Conservation (phyloP, 2,797 vertebrate genomes). For the Acomys russatus region DNA sequence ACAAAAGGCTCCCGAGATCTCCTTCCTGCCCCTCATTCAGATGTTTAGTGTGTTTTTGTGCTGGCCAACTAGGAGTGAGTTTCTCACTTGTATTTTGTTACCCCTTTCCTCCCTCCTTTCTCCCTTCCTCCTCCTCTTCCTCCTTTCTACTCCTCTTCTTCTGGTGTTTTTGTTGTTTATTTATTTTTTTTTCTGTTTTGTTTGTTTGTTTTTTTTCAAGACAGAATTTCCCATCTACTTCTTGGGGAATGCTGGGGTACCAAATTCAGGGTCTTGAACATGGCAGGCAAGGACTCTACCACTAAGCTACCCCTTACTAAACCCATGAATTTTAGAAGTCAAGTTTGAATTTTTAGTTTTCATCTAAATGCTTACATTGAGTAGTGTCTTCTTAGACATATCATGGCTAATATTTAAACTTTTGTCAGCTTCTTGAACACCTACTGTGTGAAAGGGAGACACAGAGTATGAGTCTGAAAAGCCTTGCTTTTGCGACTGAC, state of each 20-base stretch:
- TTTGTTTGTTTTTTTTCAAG: not conserved
- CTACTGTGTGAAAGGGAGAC: not conserved
- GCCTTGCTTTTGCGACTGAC: not conserved
- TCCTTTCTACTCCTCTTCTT: not conserved
- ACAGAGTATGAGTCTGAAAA: not conserved
- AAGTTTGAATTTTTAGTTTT: slow-evolving; percentile 64
- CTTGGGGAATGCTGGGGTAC: not conserved
- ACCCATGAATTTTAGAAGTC: slow-evolving; percentile 52
- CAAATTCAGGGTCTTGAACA: not conserved
- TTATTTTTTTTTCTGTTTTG: not conserved
- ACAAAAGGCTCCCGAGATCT: slow-evolving; percentile 53
- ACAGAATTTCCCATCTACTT: too few relatives aligned
- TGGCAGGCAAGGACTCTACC: not conserved
- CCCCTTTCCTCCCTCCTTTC: too few relatives aligned
- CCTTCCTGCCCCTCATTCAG: slow-evolving; percentile 48
- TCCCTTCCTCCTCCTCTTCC: too few relatives aligned
- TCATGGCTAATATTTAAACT: slow-evolving; percentile 3
- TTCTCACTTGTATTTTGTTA: slow-evolving; percentile 59
- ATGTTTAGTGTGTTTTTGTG: slow-evolving; percentile 41
- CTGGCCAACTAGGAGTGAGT: slow-evolving; percentile 4
- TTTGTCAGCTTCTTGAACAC: not conserved
- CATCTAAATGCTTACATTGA: not conserved
- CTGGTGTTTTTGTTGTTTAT: not conserved
- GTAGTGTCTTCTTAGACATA: slow-evolving; percentile 8
- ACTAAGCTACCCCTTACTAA: not conserved